Evolutionary conservation across 2,888 invertebrate genomes (phyloP).

Genomic region (Drosophila tripunctata): DNA sequence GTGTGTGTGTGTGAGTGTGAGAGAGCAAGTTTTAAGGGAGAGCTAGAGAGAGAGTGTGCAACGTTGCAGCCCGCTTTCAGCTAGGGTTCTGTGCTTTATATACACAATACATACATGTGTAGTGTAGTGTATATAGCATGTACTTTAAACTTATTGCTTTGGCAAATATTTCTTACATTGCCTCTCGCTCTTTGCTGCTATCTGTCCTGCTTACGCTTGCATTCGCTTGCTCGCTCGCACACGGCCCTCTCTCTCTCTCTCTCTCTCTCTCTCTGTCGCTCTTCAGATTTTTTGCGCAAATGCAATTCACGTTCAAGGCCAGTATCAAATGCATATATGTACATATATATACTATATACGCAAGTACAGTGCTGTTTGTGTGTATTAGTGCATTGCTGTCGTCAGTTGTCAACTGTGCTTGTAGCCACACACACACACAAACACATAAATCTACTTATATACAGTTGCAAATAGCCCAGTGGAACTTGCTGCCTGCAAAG

Average conservation of each 20-base stretch:
- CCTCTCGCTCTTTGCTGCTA: slow-evolving; percentile 16
- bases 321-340: slow-evolving; percentile 53
- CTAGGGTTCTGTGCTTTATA: slow-evolving; percentile 10
- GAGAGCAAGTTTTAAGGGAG: neutral
- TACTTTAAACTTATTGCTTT: slow-evolving; percentile 63
- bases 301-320: slow-evolving; percentile 84
- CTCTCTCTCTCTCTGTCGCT: slow-evolving; percentile 32
- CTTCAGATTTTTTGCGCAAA: slow-evolving; percentile 57
- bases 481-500: neutral
- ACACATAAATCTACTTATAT: neutral
- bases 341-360: neutral
- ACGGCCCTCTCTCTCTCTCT: slow-evolving; percentile 33
- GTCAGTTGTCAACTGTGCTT: slow-evolving; percentile 67
- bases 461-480: neutral
- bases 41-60: slow-evolving; percentile 39
- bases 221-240: slow-evolving; percentile 12
- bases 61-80: slow-evolving; percentile 31
- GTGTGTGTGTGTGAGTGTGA: slow-evolving; percentile 29
- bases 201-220: slow-evolving; percentile 13
- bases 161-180: slow-evolving; percentile 49
- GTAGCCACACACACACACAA: slow-evolving; percentile 2
- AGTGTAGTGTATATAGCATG: slow-evolving; percentile 20
- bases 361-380: neutral
- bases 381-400: slow-evolving; percentile 40
- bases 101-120: slow-evolving; percentile 18